phyloP scores from a whole-genome alignment of 2,888 invertebrate genomes.

The Drosophila nr. perissopoda region DNA sequence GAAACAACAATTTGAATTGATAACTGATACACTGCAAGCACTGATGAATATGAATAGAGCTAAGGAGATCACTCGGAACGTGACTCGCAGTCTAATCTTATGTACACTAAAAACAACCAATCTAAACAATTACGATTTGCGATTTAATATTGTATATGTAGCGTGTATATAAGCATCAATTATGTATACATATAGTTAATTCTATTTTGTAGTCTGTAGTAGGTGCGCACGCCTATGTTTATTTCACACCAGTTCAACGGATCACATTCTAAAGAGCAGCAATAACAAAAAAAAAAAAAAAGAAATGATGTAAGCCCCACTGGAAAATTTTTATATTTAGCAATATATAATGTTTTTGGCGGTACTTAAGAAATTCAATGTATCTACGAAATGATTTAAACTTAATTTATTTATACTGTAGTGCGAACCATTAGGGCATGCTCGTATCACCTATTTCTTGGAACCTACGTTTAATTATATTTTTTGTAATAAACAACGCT shows the following conservation, averaged over 20 bases:
- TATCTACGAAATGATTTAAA: conserved; percentile 48
- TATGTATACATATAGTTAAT: conserved; percentile 54
- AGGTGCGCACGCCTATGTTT: conserved; percentile 58
- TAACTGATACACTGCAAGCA: conserved; percentile 32
- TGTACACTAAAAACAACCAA: conserved; percentile 32
- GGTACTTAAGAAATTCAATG: conserved; percentile 61
- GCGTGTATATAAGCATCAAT: conserved; percentile 40
- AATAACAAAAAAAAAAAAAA: conserved; percentile 9
- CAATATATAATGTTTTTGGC: conserved; percentile 34
- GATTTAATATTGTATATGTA: conserved; percentile 37
- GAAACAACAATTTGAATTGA: conserved; percentile 37
- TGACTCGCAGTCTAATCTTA: conserved; percentile 28
- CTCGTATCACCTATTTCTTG: conserved; percentile 43
- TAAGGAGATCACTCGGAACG: conserved; percentile 32
- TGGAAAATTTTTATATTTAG: conserved; percentile 19
- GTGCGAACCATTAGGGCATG: conserved; percentile 45
- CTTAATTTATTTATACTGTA: conserved; percentile 63
- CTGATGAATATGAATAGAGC: conserved; percentile 49
- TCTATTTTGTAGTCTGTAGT: conserved; percentile 68
- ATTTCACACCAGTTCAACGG: conserved; percentile 44
- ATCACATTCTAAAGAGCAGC: conserved; percentile 42
- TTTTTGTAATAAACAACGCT: conserved; percentile 59
- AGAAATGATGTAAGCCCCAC: conserved; percentile 21
- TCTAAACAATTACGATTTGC: conserved; percentile 45
- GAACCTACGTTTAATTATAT: conserved; percentile 56